Evolutionary conservation across 2,888 invertebrate species (phyloP).

Genomic region (Orthosia gothica): DNA sequence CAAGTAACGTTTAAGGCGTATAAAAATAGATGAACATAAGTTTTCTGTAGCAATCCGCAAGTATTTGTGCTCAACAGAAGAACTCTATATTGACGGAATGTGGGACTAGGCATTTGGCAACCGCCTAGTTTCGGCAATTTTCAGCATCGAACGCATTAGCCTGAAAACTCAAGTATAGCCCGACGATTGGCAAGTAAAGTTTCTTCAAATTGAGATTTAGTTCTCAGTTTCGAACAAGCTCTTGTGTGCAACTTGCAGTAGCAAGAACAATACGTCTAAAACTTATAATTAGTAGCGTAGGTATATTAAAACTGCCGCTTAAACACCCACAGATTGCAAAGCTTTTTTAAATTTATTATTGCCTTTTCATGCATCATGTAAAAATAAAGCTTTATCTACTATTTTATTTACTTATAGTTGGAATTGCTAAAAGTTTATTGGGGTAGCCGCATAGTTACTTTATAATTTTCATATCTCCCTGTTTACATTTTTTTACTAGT

Average conservation of each 20-base stretch:
- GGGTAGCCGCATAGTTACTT: background rate
- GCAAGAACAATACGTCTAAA: constrained; percentile 36
- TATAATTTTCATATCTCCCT: background rate
- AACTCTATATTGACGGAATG: background rate
- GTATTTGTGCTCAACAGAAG: constrained; percentile 1
- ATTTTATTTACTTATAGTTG: background rate
- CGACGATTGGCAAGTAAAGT: constrained; percentile 60
- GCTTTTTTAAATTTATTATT: constrained; percentile 24
- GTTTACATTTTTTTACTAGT: background rate
- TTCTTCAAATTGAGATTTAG: constrained; percentile 60
- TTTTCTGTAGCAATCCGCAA: background rate
- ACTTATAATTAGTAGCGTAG: constrained; percentile 46
- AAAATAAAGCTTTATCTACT: constrained; percentile 8
- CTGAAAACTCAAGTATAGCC: constrained; percentile 31
- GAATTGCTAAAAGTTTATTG: constrained; percentile 3
- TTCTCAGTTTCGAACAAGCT: constrained; percentile 26
- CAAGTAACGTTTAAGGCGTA: background rate
- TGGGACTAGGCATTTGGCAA: constrained; percentile 16
- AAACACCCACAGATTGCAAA: constrained; percentile 1
- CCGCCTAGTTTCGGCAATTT: constrained; percentile 4
- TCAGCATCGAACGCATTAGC: constrained; percentile 32
- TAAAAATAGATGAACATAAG: constrained; percentile 16
- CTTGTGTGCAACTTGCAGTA: constrained; percentile 39
- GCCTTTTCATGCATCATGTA: constrained; percentile 11
- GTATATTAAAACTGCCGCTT: constrained; percentile 18